Conservation (phyloP, 2,797 vertebrate genomes). For the Threskiornis aethiopicus region DNA sequence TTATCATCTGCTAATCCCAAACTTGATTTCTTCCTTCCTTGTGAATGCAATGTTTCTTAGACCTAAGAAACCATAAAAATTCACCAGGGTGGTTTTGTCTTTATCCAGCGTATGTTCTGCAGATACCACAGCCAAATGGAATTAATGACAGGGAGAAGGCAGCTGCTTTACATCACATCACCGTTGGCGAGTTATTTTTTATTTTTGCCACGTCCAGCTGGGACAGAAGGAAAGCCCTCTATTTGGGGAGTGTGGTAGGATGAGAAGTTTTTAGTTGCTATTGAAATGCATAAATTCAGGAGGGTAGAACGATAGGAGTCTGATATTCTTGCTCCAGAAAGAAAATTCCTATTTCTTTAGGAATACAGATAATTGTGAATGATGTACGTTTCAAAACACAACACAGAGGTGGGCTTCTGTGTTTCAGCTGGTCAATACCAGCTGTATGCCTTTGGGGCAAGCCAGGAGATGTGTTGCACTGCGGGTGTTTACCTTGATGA, state of each 20-base stretch:
- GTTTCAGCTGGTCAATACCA: neutral
- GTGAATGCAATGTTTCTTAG: neutral
- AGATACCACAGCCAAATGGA: neutral
- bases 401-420: neutral
- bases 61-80: neutral
- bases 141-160: neutral
- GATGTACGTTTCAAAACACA: neutral
- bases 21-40: neutral
- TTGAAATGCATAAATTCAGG: neutral
- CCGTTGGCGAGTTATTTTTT: neutral
- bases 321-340: neutral
- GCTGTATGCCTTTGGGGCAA: accelerated
- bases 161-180: neutral
- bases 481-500: too few relatives aligned
- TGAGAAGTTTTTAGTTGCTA: neutral
- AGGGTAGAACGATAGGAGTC: neutral
- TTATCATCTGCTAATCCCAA: neutral
- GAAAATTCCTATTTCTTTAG: neutral
- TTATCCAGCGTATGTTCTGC: neutral
- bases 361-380: neutral
- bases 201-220: neutral
- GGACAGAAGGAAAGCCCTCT: neutral
- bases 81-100: neutral
- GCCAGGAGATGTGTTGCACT: neutral
- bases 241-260: neutral